A percentile compares a stretch with the other conserved stretches of the same genome.
These are phyloP conservation scores for Halictus rubicundus DNA, from an alignment of 1,140 invertebrate genomes.

Conservation along the genomic window DNA sequence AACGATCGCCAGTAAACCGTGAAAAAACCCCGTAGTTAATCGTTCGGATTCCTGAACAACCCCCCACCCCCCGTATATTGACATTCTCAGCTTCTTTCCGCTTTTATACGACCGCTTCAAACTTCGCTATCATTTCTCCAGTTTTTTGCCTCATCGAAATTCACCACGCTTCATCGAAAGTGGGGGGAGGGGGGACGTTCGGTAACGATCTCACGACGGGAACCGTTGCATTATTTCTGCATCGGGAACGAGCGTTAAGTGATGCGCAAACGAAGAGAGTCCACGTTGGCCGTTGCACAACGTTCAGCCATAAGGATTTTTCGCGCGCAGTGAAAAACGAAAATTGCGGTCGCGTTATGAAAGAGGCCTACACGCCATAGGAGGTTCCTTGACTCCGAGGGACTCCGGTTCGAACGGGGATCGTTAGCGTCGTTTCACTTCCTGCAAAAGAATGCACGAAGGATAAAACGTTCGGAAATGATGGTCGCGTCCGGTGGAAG, in stretches of 20 bases:
- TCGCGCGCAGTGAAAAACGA: neutral
- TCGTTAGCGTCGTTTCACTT: conserved; percentile 3
- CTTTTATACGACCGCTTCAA: no score
- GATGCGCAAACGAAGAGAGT: no score
- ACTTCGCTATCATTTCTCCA: no score
- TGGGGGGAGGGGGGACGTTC: neutral
- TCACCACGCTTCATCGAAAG: no score
- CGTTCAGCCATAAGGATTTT: neutral
- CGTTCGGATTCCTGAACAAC: no score
- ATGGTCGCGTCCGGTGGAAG: neutral
- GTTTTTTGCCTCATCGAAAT: no score
- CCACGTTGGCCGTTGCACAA: neutral
- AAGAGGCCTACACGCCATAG: no score
- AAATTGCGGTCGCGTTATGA: neutral
- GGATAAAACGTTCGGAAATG: neutral
- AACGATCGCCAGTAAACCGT: no score
- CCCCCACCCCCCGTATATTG: no score
- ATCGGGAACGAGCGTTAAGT: neutral
- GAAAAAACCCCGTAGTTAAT: no score
- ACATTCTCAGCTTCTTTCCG: no score
- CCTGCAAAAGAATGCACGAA: neutral
- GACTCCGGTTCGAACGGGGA: neutral
- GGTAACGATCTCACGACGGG: neutral
- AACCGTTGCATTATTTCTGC: neutral
- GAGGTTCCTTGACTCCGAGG: neutral